A percentile compares a stretch with the other conserved stretches of the same genome.
Conservation (phyloP, 2,888 invertebrate genomes). For the Drosophila acutilabella region DNA sequence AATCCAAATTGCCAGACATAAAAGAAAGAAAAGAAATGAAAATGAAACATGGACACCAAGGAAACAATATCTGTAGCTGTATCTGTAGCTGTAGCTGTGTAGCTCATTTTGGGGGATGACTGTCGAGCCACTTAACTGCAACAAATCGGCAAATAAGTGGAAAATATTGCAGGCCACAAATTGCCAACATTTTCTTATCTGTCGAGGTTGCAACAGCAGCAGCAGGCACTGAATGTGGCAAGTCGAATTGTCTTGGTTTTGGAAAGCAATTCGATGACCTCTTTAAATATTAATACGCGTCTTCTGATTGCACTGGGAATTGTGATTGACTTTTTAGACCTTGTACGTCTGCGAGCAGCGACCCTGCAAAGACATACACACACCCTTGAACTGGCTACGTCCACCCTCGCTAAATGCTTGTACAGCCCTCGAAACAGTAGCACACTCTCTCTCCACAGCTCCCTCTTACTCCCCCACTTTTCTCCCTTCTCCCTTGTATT, state of each 20-base stretch:
- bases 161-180: conserved; percentile 78
- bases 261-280: conserved; percentile 81
- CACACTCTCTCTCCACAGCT: background rate
- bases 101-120: conserved; percentile 16
- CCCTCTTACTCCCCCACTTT: background rate
- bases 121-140: conserved; percentile 66
- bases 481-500: conserved; percentile 10
- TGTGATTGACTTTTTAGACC: conserved; percentile 83
- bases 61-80: conserved; percentile 26
- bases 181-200: conserved; percentile 68
- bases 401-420: conserved; percentile 49
- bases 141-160: conserved; percentile 76
- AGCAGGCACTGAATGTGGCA: conserved; percentile 5
- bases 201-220: conserved; percentile 36
- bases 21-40: conserved; percentile 23
- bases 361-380: conserved; percentile 11
- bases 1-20: conserved; percentile 67
- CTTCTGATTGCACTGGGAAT: conserved; percentile 83
- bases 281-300: conserved; percentile 84
- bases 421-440: conserved; percentile 2
- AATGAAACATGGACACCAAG: conserved; percentile 1
- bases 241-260: conserved; percentile 18
- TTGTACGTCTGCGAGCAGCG: conserved; percentile 23
- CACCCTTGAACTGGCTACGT: conserved; percentile 32
- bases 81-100: background rate